Evolutionary conservation across 2,113 vertebrate species (phyloP).

Genomic region (Aegotheles bennettii): DNA sequence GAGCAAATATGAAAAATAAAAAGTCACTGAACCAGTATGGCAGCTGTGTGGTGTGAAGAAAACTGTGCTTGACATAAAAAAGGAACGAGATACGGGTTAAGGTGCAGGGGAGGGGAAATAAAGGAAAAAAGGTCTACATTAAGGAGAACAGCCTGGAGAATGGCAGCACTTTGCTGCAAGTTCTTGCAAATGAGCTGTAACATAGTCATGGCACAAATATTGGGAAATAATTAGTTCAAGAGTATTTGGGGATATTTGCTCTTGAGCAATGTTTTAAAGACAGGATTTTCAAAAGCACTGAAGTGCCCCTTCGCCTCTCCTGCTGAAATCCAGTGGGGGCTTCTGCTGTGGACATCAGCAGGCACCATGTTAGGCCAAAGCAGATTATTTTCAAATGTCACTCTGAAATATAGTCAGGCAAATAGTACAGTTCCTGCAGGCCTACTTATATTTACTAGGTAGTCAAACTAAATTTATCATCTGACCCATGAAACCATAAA

Average conservation of each 20-base stretch:
- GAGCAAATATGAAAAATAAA: neutral
- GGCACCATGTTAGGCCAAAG: neutral
- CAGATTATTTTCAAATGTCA: neutral
- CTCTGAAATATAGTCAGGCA: neutral
- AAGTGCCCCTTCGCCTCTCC: neutral
- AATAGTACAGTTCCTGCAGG: neutral
- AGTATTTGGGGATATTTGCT: neutral
- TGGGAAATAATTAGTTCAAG: neutral
- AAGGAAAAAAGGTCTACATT: neutral
- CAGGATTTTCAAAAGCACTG: neutral
- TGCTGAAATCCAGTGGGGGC: neutral
- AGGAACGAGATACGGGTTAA: neutral
- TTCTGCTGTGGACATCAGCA: neutral
- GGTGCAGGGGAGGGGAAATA: fast-evolving
- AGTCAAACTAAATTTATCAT: neutral
- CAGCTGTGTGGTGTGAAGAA: neutral
- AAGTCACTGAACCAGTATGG: neutral
- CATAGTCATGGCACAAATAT: neutral
- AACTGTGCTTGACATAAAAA: neutral
- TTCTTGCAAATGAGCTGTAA: neutral
- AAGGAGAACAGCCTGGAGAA: neutral
- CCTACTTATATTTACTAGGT: neutral
- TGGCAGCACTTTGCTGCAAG: neutral
- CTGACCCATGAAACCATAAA: constrained; percentile 7
- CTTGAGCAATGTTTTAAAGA: neutral